Percentiles rank a stretch among this genome's conserved stretches.
Conservation (phyloP, 2,797 vertebrate genomes). For the Sylvilagus floridanus region DNA sequence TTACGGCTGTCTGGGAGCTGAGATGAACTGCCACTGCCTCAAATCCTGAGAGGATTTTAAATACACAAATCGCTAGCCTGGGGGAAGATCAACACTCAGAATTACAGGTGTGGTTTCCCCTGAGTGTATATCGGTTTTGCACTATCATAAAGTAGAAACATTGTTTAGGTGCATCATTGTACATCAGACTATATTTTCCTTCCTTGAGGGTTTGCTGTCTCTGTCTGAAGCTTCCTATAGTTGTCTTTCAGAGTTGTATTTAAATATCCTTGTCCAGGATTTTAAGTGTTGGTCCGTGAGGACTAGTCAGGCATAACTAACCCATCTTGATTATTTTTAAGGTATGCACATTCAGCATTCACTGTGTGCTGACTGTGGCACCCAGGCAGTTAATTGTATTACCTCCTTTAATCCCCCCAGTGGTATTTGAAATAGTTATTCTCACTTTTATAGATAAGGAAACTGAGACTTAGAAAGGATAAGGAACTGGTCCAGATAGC, state of each 20-base stretch:
- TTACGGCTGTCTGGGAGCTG: too few species aligned
- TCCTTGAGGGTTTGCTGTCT: not conserved
- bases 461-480: not conserved
- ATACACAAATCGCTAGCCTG: too few species aligned
- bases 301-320: not conserved
- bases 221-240: not conserved
- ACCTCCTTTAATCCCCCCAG: constrained; percentile 6
- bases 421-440: constrained; percentile 3
- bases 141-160: too few species aligned
- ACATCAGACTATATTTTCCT: not conserved
- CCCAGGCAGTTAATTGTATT: constrained; percentile 11
- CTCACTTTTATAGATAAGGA: constrained; percentile 24
- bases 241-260: not conserved
- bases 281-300: constrained; percentile 6
- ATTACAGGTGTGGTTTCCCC: too few species aligned
- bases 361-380: not conserved
- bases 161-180: too few species aligned
- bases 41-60: too few species aligned
- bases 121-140: too few species aligned
- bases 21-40: too few species aligned
- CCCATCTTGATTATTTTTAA: constrained; percentile 32
- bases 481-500: not conserved
- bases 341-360: not conserved
- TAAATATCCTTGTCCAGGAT: not conserved
- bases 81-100: too few species aligned